Base-by-base conservation (phyloP, 92 coral and sea anemone species). In the Phenganax marumi region DNA sequence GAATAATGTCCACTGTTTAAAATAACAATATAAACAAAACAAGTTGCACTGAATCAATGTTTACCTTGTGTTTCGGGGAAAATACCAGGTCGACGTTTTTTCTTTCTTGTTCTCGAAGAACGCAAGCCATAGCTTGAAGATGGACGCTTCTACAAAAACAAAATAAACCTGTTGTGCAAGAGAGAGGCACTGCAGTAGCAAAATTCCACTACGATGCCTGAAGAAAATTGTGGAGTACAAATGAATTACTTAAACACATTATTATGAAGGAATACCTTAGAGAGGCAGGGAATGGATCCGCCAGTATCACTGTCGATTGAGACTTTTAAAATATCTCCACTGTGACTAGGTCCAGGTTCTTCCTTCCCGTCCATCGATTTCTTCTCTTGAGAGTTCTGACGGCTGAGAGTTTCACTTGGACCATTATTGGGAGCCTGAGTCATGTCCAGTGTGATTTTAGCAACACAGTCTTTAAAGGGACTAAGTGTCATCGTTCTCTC, bases 41-140 rank as follows among this genome's bases (percentile, higher is more conserved):
- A 2, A 62, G 13, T 66, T 10, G 0, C 25, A 66, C 17, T 33
- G 43, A 33, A 33, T 24, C 43, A 10, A 66, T n/a, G 72, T 25
- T 9, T 66, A 66, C 72, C 72, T 10, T 33, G 11, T 6, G n/a
- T 14, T 12, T 11, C 72, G 5, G 48, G 26, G 8, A 18, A 49
- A 66, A 10, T 33, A n/a, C 49, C 49, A 13, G 72, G 24, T 25
- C 49, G 72, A 8, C 43, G 0, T 24, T 11, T 66, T 19, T 47
- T 23, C 49, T 66, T 66, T 66, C 72, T 66, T 23, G 72, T 66
- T 49, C 43, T 66, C 10, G 50, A 66, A 66, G 49, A 49, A 66
- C 72, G 72, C 72, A 66, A 66, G 26, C 48, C 72, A 33, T 66
- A 66, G 12, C 48, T 49, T 39, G 68, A 9, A 14, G 33, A 62